These are phyloP conservation scores for Drosophila micromelanica DNA, from an alignment of 1,140 invertebrate species.

Conservation along the genomic window DNA sequence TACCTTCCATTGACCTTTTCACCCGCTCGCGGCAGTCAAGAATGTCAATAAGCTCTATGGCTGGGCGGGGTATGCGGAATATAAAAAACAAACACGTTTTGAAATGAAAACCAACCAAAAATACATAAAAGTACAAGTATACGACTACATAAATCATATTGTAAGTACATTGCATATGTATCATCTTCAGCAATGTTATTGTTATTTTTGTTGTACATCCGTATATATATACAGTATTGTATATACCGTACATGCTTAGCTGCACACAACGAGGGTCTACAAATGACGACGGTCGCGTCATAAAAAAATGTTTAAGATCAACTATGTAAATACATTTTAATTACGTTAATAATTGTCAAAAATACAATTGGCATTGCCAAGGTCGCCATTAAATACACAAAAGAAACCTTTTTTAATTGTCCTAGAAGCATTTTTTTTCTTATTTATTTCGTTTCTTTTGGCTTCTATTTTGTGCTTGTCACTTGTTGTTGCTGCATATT, in stretches of 20 bases:
- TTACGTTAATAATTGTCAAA: constrained; percentile 84
- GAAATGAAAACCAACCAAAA: constrained; percentile 17
- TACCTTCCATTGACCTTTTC: constrained; percentile 76
- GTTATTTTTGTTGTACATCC: constrained; percentile 24
- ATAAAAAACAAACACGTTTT: constrained; percentile 25
- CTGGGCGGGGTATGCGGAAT: background rate
- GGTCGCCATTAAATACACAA: constrained; percentile 57
- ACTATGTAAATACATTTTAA: constrained; percentile 81
- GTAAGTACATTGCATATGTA: constrained; percentile 29
- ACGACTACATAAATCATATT: constrained; percentile 17
- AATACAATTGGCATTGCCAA: constrained; percentile 80
- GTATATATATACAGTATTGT: constrained; percentile 8
- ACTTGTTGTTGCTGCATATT: constrained; percentile 18
- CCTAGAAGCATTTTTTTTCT: constrained; percentile 71
- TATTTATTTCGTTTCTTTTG: constrained; percentile 20
- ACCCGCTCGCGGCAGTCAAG: constrained; percentile 54
- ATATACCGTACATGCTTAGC: constrained; percentile 59
- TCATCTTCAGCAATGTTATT: constrained; percentile 52
- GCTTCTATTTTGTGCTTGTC: constrained; percentile 16
- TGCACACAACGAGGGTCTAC: constrained; percentile 58
- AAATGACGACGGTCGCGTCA: constrained; percentile 60
- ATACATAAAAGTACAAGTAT: constrained; percentile 14
- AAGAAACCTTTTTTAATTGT: constrained; percentile 73
- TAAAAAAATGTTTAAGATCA: constrained; percentile 75
- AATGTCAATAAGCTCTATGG: constrained; percentile 44